Percentiles rank a stretch among this genome's conserved stretches.
These are phyloP conservation scores for Gryllus bimaculatus DNA, from an alignment of 1,140 invertebrate genomes.

Conservation along the genomic window DNA sequence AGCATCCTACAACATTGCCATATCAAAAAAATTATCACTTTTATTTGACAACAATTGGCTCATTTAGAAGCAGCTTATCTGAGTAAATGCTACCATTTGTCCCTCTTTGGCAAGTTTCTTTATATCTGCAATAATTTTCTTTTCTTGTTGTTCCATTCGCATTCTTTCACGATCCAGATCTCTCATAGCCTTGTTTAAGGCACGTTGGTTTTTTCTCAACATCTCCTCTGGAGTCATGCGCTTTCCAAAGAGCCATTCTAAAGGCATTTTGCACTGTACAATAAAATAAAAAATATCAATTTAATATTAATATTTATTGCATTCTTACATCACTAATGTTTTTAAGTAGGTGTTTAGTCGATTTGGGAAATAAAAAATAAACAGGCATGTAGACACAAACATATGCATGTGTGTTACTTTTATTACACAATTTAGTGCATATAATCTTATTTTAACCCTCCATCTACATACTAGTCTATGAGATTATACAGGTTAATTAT, in stretches of 20 bases:
- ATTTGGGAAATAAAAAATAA: too few relatives aligned
- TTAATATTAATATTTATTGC: too few relatives aligned
- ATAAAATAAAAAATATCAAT: too few relatives aligned
- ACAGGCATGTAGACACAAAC: too few relatives aligned
- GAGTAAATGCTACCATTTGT: slow-evolving; percentile 73
- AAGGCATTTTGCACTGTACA: slow-evolving; percentile 31
- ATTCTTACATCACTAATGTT: too few relatives aligned
- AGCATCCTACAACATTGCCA: slow-evolving; percentile 65
- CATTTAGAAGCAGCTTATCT: not conserved
- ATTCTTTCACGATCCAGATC: slow-evolving; percentile 89
- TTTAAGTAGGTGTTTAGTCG: too few relatives aligned
- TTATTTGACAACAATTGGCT: not conserved
- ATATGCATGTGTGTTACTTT: too few relatives aligned
- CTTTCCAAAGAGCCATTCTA: slow-evolving; percentile 97
- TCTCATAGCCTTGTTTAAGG: slow-evolving; percentile 97
- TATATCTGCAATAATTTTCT: slow-evolving; percentile 96
- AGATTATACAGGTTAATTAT: too few relatives aligned
- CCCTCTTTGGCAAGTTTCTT: slow-evolving; percentile 99
- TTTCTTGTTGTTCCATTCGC: slow-evolving; percentile 98
- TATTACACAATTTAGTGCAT: too few relatives aligned
- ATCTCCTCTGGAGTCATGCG: slow-evolving; percentile 95
- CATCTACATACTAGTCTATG: too few relatives aligned
- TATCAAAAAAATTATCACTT: not conserved
- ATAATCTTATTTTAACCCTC: too few relatives aligned
- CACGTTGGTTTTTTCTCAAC: slow-evolving; percentile 94